A percentile compares a stretch with the other conserved stretches of the same genome.
phyloP scores from a whole-genome alignment of 2,113 vertebrate species.

The Ifrita kowaldi region DNA sequence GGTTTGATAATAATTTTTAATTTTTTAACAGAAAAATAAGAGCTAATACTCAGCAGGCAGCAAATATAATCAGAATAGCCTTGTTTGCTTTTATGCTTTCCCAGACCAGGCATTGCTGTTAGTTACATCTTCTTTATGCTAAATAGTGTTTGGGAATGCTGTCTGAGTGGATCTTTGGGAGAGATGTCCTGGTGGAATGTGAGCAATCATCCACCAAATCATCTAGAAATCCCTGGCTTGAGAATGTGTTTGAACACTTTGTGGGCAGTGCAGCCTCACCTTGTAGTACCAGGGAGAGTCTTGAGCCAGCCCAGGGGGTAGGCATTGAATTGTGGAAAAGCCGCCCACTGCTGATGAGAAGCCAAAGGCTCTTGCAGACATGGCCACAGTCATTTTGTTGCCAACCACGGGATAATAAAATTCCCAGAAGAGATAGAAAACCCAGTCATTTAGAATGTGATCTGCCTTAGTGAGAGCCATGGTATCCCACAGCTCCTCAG shows the following conservation, averaged over 20 bases:
- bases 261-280: not conserved
- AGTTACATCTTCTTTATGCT: not conserved
- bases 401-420: rapidly evolving
- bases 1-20: not conserved
- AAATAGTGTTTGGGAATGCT: not conserved
- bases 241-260: not conserved
- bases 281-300: not conserved
- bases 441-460: not conserved
- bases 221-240: not conserved
- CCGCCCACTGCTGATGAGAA: not conserved
- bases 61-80: not conserved
- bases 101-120: not conserved
- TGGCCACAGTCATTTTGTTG: rapidly evolving
- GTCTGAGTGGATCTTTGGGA: not conserved
- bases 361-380: not conserved
- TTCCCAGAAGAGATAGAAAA: not conserved
- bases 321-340: not conserved
- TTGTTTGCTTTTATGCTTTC: not conserved
- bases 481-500: not conserved
- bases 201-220: not conserved
- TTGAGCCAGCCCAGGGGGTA: not conserved
- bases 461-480: not conserved
- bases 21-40: not conserved
- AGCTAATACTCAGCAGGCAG: not conserved
- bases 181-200: not conserved